These are phyloP conservation scores for Triops cancriformis DNA, from an alignment of 1,140 invertebrate genomes.

Conservation along the genomic window DNA sequence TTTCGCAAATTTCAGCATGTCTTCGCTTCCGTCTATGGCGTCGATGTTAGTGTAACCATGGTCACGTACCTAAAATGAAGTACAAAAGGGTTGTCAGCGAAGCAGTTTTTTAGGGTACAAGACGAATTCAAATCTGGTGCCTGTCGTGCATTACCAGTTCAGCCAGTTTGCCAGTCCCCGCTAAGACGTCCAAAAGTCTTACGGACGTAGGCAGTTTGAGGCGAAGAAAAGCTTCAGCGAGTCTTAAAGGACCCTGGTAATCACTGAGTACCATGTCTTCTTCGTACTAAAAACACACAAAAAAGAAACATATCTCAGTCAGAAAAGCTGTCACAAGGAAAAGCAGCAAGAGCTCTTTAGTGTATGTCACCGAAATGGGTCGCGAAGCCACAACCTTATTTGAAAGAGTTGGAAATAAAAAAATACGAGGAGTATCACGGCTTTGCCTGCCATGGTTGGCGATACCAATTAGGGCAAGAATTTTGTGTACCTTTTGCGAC, in stretches of 20 bases:
- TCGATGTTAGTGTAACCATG: constrained; percentile 32
- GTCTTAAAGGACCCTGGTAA: constrained; percentile 14
- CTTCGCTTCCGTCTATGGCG: constrained; percentile 29
- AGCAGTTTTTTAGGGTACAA: neutral
- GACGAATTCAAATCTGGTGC: neutral
- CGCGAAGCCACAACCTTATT: too few species aligned
- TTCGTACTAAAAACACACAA: constrained; percentile 26
- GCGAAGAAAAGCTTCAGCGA: constrained; percentile 21
- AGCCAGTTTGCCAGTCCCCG: constrained; percentile 26
- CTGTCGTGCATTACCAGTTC: constrained; percentile 18
- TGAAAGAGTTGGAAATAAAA: too few species aligned
- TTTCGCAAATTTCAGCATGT: constrained; percentile 29
- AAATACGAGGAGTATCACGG: too few species aligned
- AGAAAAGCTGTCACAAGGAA: neutral
- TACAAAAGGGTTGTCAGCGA: neutral
- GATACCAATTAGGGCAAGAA: too few species aligned
- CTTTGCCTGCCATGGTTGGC: too few species aligned
- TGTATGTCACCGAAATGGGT: too few species aligned
- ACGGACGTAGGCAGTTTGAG: constrained; percentile 19
- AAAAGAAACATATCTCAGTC: neutral
- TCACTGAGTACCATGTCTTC: constrained; percentile 23
- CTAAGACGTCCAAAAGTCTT: constrained; percentile 26
- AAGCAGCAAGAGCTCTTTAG: neutral
- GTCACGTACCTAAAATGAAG: constrained; percentile 4
- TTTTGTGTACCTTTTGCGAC: constrained; percentile 18